phyloP scores from a whole-genome alignment of 2,797 vertebrate genomes.

The Phoeniculus purpureus region DNA sequence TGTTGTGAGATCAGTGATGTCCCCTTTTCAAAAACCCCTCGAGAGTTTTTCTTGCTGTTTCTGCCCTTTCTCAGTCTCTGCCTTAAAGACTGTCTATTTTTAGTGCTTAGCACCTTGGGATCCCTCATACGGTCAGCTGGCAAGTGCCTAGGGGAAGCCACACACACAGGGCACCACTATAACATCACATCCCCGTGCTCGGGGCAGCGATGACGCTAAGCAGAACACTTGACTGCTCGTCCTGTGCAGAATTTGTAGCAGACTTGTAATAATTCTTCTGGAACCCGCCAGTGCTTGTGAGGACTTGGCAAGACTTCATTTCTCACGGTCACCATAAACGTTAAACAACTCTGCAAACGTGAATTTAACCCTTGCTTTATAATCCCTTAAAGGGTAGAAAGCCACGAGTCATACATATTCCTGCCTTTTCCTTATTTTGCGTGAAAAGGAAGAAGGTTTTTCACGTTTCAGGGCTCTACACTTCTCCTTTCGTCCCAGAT shows the following conservation, averaged over 20 bases:
- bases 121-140: neutral
- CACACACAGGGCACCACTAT: neutral
- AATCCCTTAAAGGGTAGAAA: neutral
- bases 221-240: slow-evolving; percentile 27
- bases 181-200: neutral
- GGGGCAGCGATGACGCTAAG: slow-evolving; percentile 4
- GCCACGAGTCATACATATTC: neutral
- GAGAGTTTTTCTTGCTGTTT: slow-evolving; percentile 1
- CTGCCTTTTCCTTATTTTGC: neutral
- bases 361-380: slow-evolving; percentile 21
- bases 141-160: neutral
- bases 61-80: neutral
- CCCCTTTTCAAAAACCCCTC: neutral
- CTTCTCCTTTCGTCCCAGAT: neutral
- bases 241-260: slow-evolving; percentile 26
- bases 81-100: neutral
- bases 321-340: neutral
- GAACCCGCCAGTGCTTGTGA: neutral
- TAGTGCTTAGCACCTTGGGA: neutral
- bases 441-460: neutral
- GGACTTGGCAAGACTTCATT: neutral
- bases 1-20: neutral
- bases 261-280: slow-evolving; percentile 30
- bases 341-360: neutral
- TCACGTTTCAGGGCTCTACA: neutral